Conservation (phyloP, 1,140 invertebrate genomes). For the Protaetia brevitarsis region DNA sequence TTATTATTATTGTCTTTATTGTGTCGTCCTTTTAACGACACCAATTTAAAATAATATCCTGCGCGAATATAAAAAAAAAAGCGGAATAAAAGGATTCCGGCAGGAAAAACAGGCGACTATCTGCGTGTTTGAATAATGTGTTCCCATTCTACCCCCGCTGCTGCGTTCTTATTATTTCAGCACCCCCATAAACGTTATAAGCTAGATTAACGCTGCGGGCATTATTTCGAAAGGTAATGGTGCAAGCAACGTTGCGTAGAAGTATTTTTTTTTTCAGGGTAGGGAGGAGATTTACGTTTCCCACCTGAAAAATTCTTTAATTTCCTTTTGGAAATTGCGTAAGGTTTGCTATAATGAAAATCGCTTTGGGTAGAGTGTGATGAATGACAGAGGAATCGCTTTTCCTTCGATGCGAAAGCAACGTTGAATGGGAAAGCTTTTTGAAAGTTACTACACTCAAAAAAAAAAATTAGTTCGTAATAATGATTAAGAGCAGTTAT, state of each 20-base stretch:
- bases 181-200: conserved; percentile 21
- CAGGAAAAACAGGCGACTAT: background rate
- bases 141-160: background rate
- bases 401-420: no score
- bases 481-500: no score
- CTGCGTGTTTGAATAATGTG: background rate
- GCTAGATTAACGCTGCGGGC: conserved; percentile 27
- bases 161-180: background rate
- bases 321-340: conserved; percentile 33
- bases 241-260: conserved; percentile 15
- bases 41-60: background rate
- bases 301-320: conserved; percentile 37
- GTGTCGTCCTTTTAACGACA: background rate
- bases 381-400: no score
- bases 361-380: no score
- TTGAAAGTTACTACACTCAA: no score
- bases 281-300: conserved; percentile 30
- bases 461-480: no score
- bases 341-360: conserved; percentile 27
- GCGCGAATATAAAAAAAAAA: background rate
- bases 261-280: conserved; percentile 21
- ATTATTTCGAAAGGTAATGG: conserved; percentile 32
- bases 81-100: background rate
- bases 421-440: no score
- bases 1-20: conserved; percentile 14